A percentile compares a stretch with the other conserved stretches of the same genome.
Evolutionary conservation across 2,888 invertebrate genomes (phyloP).

Genomic region (Pediacus dermestoides): DNA sequence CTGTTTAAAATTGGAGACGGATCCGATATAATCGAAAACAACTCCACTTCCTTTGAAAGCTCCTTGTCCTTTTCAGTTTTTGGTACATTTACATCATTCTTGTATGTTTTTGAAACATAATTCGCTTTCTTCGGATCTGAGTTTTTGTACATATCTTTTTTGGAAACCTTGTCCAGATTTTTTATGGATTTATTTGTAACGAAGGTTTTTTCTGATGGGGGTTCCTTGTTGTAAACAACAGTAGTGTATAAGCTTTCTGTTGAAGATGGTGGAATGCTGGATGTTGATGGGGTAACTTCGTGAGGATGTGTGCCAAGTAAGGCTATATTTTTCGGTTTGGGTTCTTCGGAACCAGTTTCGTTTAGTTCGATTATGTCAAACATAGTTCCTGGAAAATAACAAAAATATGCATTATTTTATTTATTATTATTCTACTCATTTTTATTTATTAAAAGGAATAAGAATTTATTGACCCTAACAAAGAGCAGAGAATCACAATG

Average conservation of each 20-base stretch:
- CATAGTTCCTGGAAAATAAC: conserved; percentile 39
- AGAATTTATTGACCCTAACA: no score
- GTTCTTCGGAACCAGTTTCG: conserved; percentile 40
- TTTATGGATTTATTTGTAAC: conserved; percentile 28
- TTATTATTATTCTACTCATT: no score
- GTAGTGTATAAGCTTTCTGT: conserved; percentile 29
- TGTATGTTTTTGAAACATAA: conserved; percentile 6
- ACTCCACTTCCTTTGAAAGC: conserved; percentile 44
- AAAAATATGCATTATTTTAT: no score
- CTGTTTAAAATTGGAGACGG: conserved; percentile 42
- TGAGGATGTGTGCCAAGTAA: neutral
- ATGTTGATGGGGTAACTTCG: conserved; percentile 17
- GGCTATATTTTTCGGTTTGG: conserved; percentile 23
- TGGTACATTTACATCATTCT: neutral
- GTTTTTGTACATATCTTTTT: conserved; percentile 29
- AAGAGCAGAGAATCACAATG: no score
- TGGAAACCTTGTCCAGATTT: conserved; percentile 23
- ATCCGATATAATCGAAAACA: conserved; percentile 39
- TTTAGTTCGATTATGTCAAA: conserved; percentile 49
- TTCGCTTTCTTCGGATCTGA: conserved; percentile 28
- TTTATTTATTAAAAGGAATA: no score
- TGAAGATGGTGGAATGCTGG: conserved; percentile 12
- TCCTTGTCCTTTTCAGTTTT: conserved; percentile 15
- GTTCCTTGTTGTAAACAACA: conserved; percentile 35
- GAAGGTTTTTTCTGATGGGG: conserved; percentile 27